A percentile compares a stretch with the other conserved stretches of the same genome.
These are phyloP conservation scores for Aplidium turbinatum DNA, from an alignment of 23 tunicate species.

Conservation along the genomic window DNA sequence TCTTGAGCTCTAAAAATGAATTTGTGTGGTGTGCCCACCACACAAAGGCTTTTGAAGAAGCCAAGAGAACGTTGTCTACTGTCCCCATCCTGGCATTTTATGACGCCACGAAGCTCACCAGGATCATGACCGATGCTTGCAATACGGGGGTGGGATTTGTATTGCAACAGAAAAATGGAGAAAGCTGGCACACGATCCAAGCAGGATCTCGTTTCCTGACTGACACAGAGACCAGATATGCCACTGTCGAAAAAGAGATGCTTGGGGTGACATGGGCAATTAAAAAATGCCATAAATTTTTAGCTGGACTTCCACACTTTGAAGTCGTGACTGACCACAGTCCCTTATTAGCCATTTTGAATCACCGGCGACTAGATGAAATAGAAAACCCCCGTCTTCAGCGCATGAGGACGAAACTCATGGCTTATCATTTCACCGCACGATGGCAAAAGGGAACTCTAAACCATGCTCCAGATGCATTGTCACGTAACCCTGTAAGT, in stretches of 20 bases:
- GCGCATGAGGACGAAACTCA: constrained; percentile 5
- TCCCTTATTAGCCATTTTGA: constrained; percentile 7
- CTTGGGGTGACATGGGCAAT: constrained; percentile 19
- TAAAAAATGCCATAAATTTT: constrained; percentile 14
- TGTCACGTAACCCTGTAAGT: constrained; percentile 1
- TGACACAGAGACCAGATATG: constrained; percentile 7
- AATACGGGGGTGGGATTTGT: constrained; percentile 5
- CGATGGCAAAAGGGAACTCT: constrained; percentile 9
- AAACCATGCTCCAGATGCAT: constrained; percentile 7
- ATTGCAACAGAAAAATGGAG: constrained; percentile 18
- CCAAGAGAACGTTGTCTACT: neutral
- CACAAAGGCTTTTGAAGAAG: neutral
- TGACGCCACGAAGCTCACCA: constrained; percentile 14
- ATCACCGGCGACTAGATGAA: constrained; percentile 9
- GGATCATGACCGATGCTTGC: constrained; percentile 11
- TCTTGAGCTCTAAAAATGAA: constrained; percentile 18
- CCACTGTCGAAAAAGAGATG: constrained; percentile 4
- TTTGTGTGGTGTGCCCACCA: constrained; percentile 1
- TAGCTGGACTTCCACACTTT: neutral
- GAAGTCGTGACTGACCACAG: constrained; percentile 1
- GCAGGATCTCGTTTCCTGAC: constrained; percentile 6
- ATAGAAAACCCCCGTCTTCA: constrained; percentile 13
- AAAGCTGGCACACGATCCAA: constrained; percentile 12
- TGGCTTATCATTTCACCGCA: constrained; percentile 2
- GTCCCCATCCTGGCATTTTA: neutral